Evolutionary conservation across 2,888 invertebrate genomes (phyloP), one percentile per base, ranked within the genome.

Genomic region (Monopis laevigella): DNA sequence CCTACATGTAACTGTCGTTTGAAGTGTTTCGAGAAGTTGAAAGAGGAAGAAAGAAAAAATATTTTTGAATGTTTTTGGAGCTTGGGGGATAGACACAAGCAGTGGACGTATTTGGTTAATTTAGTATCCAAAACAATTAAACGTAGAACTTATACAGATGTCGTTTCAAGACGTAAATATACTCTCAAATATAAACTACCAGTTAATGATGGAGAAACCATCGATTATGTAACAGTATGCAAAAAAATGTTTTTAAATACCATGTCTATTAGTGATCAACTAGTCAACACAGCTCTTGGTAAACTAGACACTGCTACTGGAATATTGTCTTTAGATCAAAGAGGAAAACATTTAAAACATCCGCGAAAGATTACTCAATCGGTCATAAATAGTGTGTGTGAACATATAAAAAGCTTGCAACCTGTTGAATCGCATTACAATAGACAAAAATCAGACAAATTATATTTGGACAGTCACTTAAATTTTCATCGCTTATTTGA

Each of bases 211-310:
- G 11, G 6, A n/a, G 4, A 28, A 28, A 11, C 6, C 11, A 6
- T 4, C 17, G 36, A 29, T 32, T 35, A 27, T 21, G 13, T 43
- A 36, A 28, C 29, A 29, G 43, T 44, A 7, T 44, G 43, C 34
- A 41, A 44, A 24, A 44, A 38, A 18, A 36, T 28, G 36, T 43
- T 43, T 39, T 19, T 41, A 18, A 44, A 27, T 14, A 44, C 43
- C 6, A 29, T 43, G 16, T 40, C 43, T 14, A 12, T 41, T 11
- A 43, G 36, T 29, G 40, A 43, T 19, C 35, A 40, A 35, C 17
- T 40, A 27, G 16, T 43, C 11, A 28, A 29, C 13, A 40, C 28
- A 24, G 14, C 38, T 17, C 14, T 43, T n/a, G 40, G 38, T 21
- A 43, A 43, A 40, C 11, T 8, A 8, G 36, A 43, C 18, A 21